These are phyloP conservation scores for Bucco capensis DNA, from an alignment of 2,113 vertebrate species.

Conservation along the genomic window DNA sequence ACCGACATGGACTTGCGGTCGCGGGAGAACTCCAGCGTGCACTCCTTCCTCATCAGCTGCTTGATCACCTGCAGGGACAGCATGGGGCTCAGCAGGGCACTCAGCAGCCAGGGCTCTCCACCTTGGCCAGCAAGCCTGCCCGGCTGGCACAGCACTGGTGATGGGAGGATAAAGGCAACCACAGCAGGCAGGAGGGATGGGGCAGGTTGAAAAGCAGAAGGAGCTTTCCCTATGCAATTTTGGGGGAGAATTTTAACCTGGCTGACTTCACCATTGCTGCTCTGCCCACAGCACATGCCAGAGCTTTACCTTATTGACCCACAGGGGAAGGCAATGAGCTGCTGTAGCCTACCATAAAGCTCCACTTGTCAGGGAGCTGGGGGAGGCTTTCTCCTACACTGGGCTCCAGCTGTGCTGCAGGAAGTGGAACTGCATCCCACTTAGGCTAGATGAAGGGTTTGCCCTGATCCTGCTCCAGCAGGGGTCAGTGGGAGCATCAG, in stretches of 20 bases:
- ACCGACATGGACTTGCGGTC: conserved; percentile 99
- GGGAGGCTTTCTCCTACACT: rapidly evolving
- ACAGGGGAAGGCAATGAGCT: not conserved
- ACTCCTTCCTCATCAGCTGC: conserved; percentile 93
- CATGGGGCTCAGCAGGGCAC: not conserved
- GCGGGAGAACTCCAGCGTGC: conserved; percentile 95
- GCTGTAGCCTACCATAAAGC: not conserved
- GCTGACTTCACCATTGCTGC: not conserved
- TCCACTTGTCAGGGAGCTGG: not conserved
- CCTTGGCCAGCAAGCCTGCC: not conserved
- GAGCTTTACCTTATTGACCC: not conserved
- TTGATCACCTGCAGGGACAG: conserved; percentile 81
- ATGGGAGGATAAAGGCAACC: not conserved
- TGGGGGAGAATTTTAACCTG: not conserved
- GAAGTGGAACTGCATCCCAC: not conserved
- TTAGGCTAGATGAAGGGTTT: too few relatives aligned
- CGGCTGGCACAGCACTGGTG: rapidly evolving
- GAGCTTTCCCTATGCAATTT: not conserved
- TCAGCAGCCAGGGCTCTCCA: rapidly evolving
- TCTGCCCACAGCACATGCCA: not conserved
- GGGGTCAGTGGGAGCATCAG: not conserved
- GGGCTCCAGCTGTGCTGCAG: not conserved
- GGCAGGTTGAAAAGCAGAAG: not conserved
- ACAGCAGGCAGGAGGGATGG: not conserved
- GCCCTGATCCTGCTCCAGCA: not conserved